A percentile compares a stretch with the other conserved stretches of the same genome.
phyloP scores from a whole-genome alignment of 2,888 invertebrate genomes.

The Rugalucina vietnamica region DNA sequence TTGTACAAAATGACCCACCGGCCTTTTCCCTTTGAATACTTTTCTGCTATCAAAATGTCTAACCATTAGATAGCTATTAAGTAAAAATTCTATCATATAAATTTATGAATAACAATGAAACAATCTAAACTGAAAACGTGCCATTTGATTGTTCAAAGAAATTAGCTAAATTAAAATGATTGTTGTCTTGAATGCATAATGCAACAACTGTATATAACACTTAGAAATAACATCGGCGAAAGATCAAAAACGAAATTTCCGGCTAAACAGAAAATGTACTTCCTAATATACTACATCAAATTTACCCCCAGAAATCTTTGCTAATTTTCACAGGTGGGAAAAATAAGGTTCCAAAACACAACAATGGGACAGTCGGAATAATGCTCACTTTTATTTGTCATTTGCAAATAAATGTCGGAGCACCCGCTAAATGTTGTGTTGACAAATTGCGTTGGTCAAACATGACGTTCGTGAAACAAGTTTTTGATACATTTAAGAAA shows the following conservation, averaged over 20 bases:
- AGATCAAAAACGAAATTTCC: slow-evolving; percentile 29
- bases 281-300: slow-evolving; percentile 50
- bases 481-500: not conserved
- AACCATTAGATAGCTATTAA: no score
- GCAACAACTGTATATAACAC: no score
- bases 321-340: not conserved
- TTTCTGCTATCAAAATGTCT: no score
- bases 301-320: not conserved
- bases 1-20: no score
- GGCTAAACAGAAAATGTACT: slow-evolving; percentile 27
- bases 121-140: no score
- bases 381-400: slow-evolving; percentile 39
- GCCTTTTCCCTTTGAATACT: no score
- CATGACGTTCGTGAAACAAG: not conserved
- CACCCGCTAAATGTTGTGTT: not conserved
- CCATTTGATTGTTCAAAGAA: no score
- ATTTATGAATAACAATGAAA: no score
- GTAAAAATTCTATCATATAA: no score
- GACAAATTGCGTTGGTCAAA: not conserved
- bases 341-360: not conserved
- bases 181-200: no score
- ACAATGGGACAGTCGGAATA: slow-evolving; percentile 18
- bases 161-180: no score
- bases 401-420: slow-evolving; percentile 38
- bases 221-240: not conserved